Evolutionary conservation across 1,140 invertebrate species (phyloP).

Genomic region (Rhizoglyphus robini): DNA sequence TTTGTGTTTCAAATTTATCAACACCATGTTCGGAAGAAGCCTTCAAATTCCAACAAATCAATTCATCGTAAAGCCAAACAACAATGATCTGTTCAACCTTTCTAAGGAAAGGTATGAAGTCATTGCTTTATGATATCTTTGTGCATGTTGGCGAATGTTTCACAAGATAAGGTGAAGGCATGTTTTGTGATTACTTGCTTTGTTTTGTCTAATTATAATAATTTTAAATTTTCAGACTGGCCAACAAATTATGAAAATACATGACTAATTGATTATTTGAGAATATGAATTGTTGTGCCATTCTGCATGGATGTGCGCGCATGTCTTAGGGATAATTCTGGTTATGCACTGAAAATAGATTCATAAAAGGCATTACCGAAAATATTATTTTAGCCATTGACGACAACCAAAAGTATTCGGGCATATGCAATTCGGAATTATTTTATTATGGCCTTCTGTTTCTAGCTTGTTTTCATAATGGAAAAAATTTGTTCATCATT

Average conservation of each 20-base stretch:
- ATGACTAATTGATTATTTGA: conserved; percentile 59
- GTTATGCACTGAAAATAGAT: background rate
- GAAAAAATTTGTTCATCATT: background rate
- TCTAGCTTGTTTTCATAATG: background rate
- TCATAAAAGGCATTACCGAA: background rate
- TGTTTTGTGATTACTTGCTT: conserved; percentile 31
- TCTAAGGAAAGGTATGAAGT: background rate
- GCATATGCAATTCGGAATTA: background rate
- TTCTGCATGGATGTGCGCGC: background rate
- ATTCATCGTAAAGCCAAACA: conserved; percentile 48
- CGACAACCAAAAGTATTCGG: background rate
- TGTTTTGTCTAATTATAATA: too few species aligned
- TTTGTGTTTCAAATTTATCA: too few species aligned
- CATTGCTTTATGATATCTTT: background rate
- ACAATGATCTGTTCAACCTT: conserved; percentile 13
- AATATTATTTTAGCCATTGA: background rate
- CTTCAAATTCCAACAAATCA: too few species aligned
- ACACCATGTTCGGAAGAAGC: too few species aligned
- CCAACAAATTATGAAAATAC: conserved; percentile 59
- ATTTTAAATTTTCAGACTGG: too few species aligned
- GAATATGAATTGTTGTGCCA: background rate
- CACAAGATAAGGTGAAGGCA: background rate
- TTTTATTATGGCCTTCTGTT: background rate
- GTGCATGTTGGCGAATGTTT: background rate
- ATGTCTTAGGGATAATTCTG: background rate